These are phyloP conservation scores for Rhabdomys dilectus DNA, from an alignment of 2,113 vertebrate genomes.

Conservation along the genomic window DNA sequence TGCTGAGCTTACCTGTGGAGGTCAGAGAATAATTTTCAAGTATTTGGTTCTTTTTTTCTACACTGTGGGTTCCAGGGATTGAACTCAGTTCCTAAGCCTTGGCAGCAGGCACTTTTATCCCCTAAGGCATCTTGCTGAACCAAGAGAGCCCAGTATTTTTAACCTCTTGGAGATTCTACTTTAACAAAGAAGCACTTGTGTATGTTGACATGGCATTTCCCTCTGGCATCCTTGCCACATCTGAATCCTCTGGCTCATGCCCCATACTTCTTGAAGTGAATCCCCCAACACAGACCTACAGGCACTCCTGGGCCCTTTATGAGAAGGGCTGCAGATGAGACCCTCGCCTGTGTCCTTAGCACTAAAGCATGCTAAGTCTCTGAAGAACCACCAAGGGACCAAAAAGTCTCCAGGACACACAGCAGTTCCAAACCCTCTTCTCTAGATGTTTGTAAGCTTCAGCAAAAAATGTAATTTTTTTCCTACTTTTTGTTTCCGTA, in stretches of 20 bases:
- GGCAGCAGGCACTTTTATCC: not conserved
- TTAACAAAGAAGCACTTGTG: conserved; percentile 13
- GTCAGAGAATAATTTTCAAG: not conserved
- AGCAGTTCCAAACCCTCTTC: not conserved
- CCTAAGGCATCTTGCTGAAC: not conserved
- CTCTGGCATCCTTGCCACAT: not conserved
- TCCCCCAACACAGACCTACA: not conserved
- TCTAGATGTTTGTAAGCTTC: not conserved
- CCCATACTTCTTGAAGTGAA: not conserved
- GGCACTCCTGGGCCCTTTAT: not conserved
- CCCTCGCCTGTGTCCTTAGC: not conserved
- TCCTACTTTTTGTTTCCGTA: not conserved
- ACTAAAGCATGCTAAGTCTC: not conserved
- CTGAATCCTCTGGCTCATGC: not conserved
- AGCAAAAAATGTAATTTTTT: not conserved
- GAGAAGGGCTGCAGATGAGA: not conserved
- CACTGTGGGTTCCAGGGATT: not conserved
- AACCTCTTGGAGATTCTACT: conserved; percentile 34
- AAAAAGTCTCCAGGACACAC: not conserved
- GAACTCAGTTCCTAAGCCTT: not conserved
- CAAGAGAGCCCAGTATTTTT: not conserved
- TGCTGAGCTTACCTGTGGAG: not conserved
- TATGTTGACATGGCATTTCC: not conserved
- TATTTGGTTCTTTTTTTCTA: not conserved
- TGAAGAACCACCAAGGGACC: not conserved